Conservation (phyloP, 1,140 invertebrate genomes). For the Bombus haemorrhoidalis region DNA sequence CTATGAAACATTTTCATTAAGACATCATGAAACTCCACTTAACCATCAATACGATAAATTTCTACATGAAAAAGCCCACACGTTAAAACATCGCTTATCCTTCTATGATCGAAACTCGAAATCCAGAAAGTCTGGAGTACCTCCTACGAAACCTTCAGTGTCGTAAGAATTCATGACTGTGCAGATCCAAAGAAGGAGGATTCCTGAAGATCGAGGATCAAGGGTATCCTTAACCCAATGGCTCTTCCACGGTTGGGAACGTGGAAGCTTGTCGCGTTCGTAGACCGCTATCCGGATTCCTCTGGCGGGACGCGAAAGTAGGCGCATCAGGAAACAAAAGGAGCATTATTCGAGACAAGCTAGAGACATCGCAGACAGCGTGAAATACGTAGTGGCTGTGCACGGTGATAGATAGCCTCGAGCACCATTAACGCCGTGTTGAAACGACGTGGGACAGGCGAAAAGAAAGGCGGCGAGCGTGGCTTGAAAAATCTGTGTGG, state of each 20-base stretch:
- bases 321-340: constrained; percentile 63
- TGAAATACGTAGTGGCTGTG: constrained; percentile 61
- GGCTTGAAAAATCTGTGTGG: constrained; percentile 62
- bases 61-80: not conserved
- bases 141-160: not conserved
- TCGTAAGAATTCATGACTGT: not conserved
- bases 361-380: constrained; percentile 65
- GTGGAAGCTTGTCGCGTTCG: constrained; percentile 20
- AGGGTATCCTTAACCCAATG: not conserved
- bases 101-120: not conserved
- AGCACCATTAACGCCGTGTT: constrained; percentile 73
- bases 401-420: constrained; percentile 71
- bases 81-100: too few relatives aligned
- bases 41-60: not conserved
- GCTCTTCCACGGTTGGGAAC: constrained; percentile 10
- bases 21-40: too few relatives aligned
- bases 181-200: not conserved
- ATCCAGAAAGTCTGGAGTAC: not conserved
- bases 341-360: constrained; percentile 63
- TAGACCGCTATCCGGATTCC: constrained; percentile 20
- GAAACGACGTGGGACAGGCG: constrained; percentile 42
- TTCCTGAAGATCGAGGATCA: not conserved
- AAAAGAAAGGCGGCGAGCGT: constrained; percentile 45
- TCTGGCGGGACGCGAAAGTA: constrained; percentile 41
- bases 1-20: too few relatives aligned